Conservation (phyloP, 2,888 invertebrate genomes). For the Lysandra coridon region DNA sequence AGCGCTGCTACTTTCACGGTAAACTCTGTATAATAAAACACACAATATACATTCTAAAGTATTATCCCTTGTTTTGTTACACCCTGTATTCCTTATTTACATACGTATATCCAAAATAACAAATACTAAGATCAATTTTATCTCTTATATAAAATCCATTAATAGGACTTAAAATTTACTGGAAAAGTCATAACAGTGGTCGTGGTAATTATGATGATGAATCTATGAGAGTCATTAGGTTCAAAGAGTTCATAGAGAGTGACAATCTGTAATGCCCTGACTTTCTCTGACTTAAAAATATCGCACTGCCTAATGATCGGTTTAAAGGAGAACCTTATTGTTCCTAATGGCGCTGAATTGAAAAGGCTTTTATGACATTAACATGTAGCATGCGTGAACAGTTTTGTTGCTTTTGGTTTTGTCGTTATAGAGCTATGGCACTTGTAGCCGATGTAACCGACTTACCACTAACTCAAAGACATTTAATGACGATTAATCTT, state of each 20-base stretch:
- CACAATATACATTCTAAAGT: too few species aligned
- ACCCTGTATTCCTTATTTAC: too few species aligned
- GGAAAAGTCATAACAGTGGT: background rate
- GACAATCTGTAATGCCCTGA: conserved; percentile 2
- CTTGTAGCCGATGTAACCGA: background rate
- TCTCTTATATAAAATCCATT: background rate
- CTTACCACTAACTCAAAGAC: background rate
- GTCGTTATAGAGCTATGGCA: background rate
- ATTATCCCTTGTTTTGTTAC: too few species aligned
- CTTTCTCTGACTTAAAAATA: conserved; percentile 22
- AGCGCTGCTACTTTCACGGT: too few species aligned
- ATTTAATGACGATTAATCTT: background rate
- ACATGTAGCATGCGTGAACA: background rate
- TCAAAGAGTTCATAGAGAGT: conserved; percentile 14
- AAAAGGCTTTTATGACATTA: conserved; percentile 1
- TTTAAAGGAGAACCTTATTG: conserved; percentile 3
- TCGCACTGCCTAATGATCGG: conserved; percentile 12
- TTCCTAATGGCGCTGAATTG: conserved; percentile 17
- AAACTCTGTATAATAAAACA: too few species aligned
- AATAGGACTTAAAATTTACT: background rate
- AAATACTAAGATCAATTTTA: too few species aligned
- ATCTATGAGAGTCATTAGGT: conserved; percentile 13
- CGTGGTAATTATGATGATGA: conserved; percentile 6
- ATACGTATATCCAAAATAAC: too few species aligned
- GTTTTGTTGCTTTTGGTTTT: background rate